Conservation (phyloP, 1,140 invertebrate species). For the Zaprionus ornatus region DNA sequence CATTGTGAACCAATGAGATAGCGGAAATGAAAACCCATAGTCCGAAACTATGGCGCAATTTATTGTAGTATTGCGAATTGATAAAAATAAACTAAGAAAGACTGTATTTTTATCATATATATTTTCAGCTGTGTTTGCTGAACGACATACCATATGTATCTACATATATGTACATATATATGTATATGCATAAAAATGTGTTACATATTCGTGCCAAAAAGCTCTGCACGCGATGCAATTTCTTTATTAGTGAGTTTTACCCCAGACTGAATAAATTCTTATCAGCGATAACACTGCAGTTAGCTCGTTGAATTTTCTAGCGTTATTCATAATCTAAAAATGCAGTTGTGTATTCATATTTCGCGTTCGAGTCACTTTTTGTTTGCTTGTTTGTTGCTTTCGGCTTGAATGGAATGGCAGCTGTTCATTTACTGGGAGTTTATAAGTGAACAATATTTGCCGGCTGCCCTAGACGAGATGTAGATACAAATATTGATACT, state of each 20-base stretch:
- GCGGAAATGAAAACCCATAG: background rate
- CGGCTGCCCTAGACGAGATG: conserved; percentile 5
- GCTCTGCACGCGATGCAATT: conserved; percentile 1
- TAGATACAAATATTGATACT: conserved; percentile 24
- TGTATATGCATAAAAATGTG: background rate
- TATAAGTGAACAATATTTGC: background rate
- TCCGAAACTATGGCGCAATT: background rate
- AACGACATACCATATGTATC: background rate
- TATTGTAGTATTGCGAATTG: background rate
- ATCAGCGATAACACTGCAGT: conserved; percentile 9
- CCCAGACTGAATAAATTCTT: conserved; percentile 4
- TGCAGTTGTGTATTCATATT: conserved; percentile 24
- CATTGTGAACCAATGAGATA: background rate
- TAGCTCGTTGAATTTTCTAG: background rate
- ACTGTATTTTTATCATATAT: background rate
- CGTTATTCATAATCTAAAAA: conserved; percentile 45
- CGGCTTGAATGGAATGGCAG: background rate
- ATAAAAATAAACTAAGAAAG: background rate
- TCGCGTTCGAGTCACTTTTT: conserved; percentile 13
- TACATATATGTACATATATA: background rate
- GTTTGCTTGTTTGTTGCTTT: conserved; percentile 22
- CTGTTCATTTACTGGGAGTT: conserved; percentile 14
- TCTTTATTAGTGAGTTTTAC: background rate
- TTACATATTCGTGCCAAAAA: background rate
- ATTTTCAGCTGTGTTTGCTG: background rate